These are phyloP conservation scores for Trichogramma pretiosum DNA, from an alignment of 1,140 invertebrate species.

Conservation along the genomic window DNA sequence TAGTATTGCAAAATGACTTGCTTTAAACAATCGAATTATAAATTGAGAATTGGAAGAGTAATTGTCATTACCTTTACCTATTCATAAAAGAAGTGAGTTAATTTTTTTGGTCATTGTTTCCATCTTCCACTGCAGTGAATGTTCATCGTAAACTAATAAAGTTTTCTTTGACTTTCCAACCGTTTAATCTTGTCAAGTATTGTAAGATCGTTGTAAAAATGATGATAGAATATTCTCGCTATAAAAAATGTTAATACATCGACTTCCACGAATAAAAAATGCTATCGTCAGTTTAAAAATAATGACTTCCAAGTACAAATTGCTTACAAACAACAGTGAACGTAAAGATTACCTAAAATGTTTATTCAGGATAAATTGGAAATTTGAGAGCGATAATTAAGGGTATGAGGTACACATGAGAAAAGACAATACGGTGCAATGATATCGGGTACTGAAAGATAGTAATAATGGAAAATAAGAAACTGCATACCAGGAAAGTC, in stretches of 20 bases:
- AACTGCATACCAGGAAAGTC: slow-evolving; percentile 22
- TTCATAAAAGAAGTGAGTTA: background rate
- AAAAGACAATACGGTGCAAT: slow-evolving; percentile 10
- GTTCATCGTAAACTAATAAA: no score
- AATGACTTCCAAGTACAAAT: no score
- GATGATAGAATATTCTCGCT: no score
- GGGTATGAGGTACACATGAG: no score
- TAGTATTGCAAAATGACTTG: slow-evolving; percentile 13
- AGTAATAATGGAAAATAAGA: slow-evolving; percentile 31
- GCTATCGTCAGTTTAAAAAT: no score
- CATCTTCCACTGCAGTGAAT: background rate
- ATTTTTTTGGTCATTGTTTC: slow-evolving; percentile 1
- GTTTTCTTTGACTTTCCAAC: no score
- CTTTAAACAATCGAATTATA: slow-evolving; percentile 16
- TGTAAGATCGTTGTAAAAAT: no score
- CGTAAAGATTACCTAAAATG: background rate
- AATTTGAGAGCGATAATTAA: no score
- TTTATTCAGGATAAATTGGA: background rate
- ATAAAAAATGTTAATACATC: no score
- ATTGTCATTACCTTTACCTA: slow-evolving; percentile 8
- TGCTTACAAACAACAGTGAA: no score
- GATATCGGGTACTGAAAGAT: slow-evolving; percentile 26
- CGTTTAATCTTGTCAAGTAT: no score
- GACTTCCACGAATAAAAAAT: no score
- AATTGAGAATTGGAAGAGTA: slow-evolving; percentile 13